Base-by-base conservation (phyloP, 2,888 invertebrate genomes). In the Bugula neritina region DNA sequence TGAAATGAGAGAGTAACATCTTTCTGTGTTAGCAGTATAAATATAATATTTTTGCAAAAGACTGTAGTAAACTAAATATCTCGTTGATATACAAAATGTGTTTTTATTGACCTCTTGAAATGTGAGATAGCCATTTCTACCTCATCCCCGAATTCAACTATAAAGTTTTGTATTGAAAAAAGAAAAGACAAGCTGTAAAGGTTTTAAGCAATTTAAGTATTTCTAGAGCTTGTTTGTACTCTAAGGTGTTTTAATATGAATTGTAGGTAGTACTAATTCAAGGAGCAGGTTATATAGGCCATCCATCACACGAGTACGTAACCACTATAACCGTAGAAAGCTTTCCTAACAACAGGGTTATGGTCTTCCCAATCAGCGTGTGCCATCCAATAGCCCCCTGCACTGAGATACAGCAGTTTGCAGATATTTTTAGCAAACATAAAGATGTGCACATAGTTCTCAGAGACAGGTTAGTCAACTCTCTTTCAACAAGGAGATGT, bases 211-310 rank as follows among this genome's bases (percentile, higher is more conserved):
- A n/a, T n/a, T n/a, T n/a, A n/a, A n/a, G n/a, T n/a, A n/a, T n/a
- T n/a, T n/a, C n/a, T n/a, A n/a, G n/a, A n/a, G n/a, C n/a, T n/a
- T n/a, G n/a, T n/a, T n/a, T n/a, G n/a, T n/a, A n/a, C n/a, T n/a
- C n/a, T n/a, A n/a, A n/a, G n/a, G n/a, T n/a, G n/a, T n/a, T n/a
- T n/a, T n/a, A n/a, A n/a, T n/a, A n/a, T n/a, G n/a, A n/a, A 17
- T 29, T 63, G 5, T 34, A 63, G 63, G 72, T 72, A 23, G 69
- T 72, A 35, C 25, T 72, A 3, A 43, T 72, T 3, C 72, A 72
- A 69, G 72, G 72, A 2, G 72, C 72, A 13, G 72, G 72, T 2
- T 72, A 72, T 69, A 72, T 72, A 29, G 72, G 72, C 21, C 72
- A 72, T 29, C 72, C 72, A 25, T 55, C 72, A 5, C 72, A 72